Percentiles rank a stretch among this genome's conserved stretches.
Conservation (phyloP, 2,888 invertebrate species). For the Nomada ferruginata region DNA sequence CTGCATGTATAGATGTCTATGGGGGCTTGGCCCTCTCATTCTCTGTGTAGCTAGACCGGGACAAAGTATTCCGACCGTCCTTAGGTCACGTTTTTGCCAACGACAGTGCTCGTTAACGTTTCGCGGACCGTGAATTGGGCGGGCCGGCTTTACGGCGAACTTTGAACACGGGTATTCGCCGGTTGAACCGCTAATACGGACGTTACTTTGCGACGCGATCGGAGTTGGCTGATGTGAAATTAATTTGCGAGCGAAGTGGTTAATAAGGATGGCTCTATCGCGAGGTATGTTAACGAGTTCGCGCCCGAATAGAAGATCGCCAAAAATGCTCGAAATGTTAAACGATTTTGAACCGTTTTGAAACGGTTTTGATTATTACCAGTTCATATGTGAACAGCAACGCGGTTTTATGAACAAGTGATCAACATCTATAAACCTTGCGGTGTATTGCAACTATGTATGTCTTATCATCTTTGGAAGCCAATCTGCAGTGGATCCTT, state of each 20-base stretch:
- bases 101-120: constrained; percentile 51
- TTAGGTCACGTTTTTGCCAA: constrained; percentile 54
- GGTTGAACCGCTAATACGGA: constrained; percentile 1
- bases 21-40: constrained; percentile 9
- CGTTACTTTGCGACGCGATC: not conserved
- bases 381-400: too few relatives aligned
- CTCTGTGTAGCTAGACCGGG: constrained; percentile 22
- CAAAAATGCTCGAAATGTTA: too few relatives aligned
- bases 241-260: not conserved
- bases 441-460: too few relatives aligned
- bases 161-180: constrained; percentile 8
- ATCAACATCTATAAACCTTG: too few relatives aligned
- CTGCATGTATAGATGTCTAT: constrained; percentile 47
- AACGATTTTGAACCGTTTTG: too few relatives aligned
- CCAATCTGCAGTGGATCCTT: too few relatives aligned
- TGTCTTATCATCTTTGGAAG: too few relatives aligned
- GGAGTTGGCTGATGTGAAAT: not conserved
- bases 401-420: too few relatives aligned
- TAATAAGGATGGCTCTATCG: not conserved
- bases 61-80: constrained; percentile 59
- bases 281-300: too few relatives aligned
- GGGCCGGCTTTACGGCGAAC: not conserved
- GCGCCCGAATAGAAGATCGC: too few relatives aligned
- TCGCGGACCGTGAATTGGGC: constrained; percentile 35
- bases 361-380: too few relatives aligned